Evolutionary conservation across 2,888 invertebrate species (phyloP).

Genomic region (Ganaspis brasiliensis): DNA sequence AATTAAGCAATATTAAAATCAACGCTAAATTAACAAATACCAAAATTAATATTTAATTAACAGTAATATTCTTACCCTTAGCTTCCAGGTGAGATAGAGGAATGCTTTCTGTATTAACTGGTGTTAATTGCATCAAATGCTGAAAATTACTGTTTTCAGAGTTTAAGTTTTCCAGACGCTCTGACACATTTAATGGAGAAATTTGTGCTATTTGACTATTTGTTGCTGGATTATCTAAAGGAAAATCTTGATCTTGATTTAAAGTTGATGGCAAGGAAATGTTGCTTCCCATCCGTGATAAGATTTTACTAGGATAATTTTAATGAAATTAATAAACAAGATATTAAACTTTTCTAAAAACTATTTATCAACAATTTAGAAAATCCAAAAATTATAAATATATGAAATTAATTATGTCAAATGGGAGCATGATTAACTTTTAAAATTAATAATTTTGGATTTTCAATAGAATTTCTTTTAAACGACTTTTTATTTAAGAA

Average conservation of each 20-base stretch:
- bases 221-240: constrained; percentile 48
- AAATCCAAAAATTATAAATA: too few relatives aligned
- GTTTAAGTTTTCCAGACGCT: constrained; percentile 13
- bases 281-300: constrained; percentile 76
- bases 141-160: constrained; percentile 56
- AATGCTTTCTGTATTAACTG: constrained; percentile 67
- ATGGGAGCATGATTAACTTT: too few relatives aligned
- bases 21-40: constrained; percentile 49
- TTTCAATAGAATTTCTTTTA: too few relatives aligned
- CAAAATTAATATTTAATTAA: constrained; percentile 45
- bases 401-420: too few relatives aligned
- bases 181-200: constrained; percentile 9
- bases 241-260: constrained; percentile 71
- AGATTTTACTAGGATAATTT: constrained; percentile 66
- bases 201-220: constrained; percentile 45
- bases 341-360: too few relatives aligned
- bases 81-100: constrained; percentile 67
- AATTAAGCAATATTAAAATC: not conserved
- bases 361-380: too few relatives aligned
- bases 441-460: too few relatives aligned
- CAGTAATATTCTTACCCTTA: constrained; percentile 57
- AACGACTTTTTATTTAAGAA: too few relatives aligned
- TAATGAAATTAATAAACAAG: too few relatives aligned
- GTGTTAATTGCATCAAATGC: constrained; percentile 68
- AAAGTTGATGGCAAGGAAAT: constrained; percentile 75